Base-by-base conservation (phyloP, 2,888 invertebrate species). In the Oligia strigilis region DNA sequence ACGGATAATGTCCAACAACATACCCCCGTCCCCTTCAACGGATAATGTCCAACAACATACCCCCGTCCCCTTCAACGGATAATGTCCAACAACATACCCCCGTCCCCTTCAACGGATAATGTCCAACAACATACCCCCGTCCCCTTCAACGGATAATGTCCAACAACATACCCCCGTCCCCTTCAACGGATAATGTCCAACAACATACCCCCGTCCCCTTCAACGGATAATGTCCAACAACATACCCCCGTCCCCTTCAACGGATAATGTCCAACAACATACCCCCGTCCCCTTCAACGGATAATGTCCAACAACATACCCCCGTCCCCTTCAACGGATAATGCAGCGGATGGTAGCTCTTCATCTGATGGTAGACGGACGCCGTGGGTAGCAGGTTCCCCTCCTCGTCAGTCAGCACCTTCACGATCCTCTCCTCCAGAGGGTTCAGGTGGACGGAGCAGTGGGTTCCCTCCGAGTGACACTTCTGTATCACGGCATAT, bases 321-420 rank as follows among this genome's bases (percentile, higher is more conserved):
- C 66, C 69, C 0, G 60, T 78, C 6, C 66, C 75, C 60, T 81
- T 88, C 40, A 77, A 52, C 0, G 83, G 82, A 52, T 72, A 80
- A 29, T 84, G 76, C 29, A 85, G 14, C 0, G 75, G 75, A 49
- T 69, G 81, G 19, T 77, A 80, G 19, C 55, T 78, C 58, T 78
- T 81, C 77, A 81, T 67, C 78, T 85, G 87, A 49, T 87, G 86
- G 71, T 81, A 86, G 0, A 83, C 72, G 0, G 88, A 84, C 0
- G 86, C 83, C 0, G 86, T 87, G 0, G 86, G 80, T 29, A 88
- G 76, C 60, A 91, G 86, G 72, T 89, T 91, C 9, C 91, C 91
- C 5, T 88, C 85, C 40, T 87, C 83, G 62, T 91, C 91, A 0
- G 89, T 89, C 13, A 91, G 78, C 29, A 91, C 64, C 76, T 85